Conservation (phyloP, 2,113 vertebrate genomes). For the Odobenus rosmarus region DNA sequence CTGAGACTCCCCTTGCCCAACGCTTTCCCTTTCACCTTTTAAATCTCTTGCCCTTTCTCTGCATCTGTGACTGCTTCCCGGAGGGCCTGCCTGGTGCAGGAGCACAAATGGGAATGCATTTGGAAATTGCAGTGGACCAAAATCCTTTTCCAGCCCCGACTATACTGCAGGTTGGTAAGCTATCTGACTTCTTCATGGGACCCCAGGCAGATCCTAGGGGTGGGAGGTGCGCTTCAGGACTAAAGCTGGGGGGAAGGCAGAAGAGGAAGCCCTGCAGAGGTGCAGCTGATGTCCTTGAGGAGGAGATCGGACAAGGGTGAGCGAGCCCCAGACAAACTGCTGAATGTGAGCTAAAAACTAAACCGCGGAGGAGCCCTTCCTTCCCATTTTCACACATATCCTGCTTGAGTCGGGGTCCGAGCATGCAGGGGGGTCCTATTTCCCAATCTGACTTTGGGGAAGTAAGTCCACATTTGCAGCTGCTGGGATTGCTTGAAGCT, state of each 20-base stretch:
- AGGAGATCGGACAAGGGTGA: accelerated
- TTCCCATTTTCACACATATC: not conserved
- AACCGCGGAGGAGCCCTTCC: accelerated
- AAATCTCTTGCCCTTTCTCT: not conserved
- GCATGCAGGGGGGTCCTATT: accelerated
- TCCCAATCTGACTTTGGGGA: not conserved
- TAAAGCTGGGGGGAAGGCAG: not conserved
- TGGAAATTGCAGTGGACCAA: not conserved
- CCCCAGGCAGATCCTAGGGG: not conserved
- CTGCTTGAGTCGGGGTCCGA: not conserved
- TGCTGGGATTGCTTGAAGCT: not conserved
- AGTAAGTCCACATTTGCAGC: not conserved
- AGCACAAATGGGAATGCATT: not conserved
- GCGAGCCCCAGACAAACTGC: accelerated
- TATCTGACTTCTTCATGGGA: not conserved
- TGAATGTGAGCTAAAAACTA: accelerated
- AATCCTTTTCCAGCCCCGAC: not conserved
- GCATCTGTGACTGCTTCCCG: not conserved
- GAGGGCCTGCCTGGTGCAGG: accelerated
- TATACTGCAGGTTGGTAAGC: not conserved
- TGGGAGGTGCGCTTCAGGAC: accelerated
- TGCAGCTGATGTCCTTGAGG: accelerated
- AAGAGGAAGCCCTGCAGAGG: not conserved
- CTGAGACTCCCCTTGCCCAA: not conserved
- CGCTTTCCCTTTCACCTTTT: not conserved